Evolutionary conservation across 1,140 invertebrate species (phyloP).

Genomic region (Aphis craccivora): DNA sequence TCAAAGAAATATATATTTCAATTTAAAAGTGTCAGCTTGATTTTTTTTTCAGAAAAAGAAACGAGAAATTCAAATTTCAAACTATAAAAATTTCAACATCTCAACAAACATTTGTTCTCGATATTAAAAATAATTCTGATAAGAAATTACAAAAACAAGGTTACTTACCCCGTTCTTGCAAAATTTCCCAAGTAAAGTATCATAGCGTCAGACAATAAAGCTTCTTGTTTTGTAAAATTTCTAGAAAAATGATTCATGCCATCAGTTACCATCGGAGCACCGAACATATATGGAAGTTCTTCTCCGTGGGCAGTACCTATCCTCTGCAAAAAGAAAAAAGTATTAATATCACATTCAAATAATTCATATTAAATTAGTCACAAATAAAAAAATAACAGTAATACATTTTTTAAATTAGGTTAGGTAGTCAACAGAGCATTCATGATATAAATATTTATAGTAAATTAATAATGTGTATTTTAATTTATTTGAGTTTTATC

Average conservation of each 20-base stretch:
- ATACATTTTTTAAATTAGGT: not conserved
- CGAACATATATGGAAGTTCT: conserved; percentile 90
- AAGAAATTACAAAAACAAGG: not conserved
- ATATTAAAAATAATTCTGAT: not conserved
- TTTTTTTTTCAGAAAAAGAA: not conserved
- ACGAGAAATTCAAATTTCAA: not conserved
- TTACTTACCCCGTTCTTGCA: conserved; percentile 85
- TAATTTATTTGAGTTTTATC: not conserved
- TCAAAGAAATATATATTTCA: not conserved
- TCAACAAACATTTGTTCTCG: not conserved
- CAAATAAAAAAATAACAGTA: not conserved
- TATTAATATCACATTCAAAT: not conserved
- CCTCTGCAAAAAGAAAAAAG: conserved; percentile 66
- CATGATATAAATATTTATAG: not conserved
- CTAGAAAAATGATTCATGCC: conserved; percentile 78
- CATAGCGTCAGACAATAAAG: conserved; percentile 82
- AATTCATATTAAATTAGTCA: no score
- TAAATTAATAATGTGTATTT: not conserved
- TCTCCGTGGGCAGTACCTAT: conserved; percentile 89
- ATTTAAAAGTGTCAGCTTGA: not conserved
- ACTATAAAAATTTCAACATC: not conserved
- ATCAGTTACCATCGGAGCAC: conserved; percentile 75
- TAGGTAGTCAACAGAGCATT: not conserved
- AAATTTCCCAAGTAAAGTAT: conserved; percentile 91
- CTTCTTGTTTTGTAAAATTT: conserved; percentile 83